Percentiles rank a stretch among this genome's conserved stretches.
phyloP scores from a whole-genome alignment of 2,113 vertebrate species.

The Lathamus discolor region DNA sequence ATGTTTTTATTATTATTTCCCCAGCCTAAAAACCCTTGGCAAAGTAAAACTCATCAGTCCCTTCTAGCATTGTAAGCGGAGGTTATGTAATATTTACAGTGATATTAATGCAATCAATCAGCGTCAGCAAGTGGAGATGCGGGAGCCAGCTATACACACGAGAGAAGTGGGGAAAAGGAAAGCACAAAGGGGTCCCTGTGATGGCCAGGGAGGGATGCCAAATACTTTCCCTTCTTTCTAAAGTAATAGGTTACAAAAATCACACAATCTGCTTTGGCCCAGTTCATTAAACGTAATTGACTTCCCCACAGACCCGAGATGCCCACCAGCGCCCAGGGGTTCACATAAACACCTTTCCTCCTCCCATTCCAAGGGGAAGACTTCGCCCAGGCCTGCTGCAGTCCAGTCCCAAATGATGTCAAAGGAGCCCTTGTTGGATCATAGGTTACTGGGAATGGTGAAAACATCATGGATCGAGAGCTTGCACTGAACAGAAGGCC shows the following conservation, averaged over 20 bases:
- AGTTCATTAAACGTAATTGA: constrained; percentile 69
- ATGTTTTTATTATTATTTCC: constrained; percentile 26
- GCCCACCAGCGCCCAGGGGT: neutral
- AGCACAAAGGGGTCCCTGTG: constrained; percentile 70
- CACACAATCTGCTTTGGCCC: constrained; percentile 51
- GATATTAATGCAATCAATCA: constrained; percentile 75
- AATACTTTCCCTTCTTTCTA: constrained; percentile 58
- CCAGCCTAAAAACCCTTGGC: constrained; percentile 31
- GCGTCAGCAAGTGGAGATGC: constrained; percentile 45
- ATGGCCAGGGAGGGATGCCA: constrained; percentile 58
- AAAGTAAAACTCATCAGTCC: constrained; percentile 43
- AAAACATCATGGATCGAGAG: neutral
- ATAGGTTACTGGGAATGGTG: neutral
- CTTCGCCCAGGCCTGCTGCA: neutral
- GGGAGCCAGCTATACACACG: constrained; percentile 12
- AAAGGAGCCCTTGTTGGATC: constrained; percentile 16
- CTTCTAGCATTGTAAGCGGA: constrained; percentile 34
- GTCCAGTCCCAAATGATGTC: neutral
- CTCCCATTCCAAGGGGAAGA: neutral
- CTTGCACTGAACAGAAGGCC: neutral
- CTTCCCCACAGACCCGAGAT: constrained; percentile 13
- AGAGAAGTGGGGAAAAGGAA: constrained; percentile 51
- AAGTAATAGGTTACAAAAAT: constrained; percentile 55
- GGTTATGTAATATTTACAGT: constrained; percentile 72
- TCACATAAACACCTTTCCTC: constrained; percentile 9